These are phyloP conservation scores for Spondyliosoma cantharus DNA, from an alignment of 2,797 vertebrate species.

Conservation along the genomic window DNA sequence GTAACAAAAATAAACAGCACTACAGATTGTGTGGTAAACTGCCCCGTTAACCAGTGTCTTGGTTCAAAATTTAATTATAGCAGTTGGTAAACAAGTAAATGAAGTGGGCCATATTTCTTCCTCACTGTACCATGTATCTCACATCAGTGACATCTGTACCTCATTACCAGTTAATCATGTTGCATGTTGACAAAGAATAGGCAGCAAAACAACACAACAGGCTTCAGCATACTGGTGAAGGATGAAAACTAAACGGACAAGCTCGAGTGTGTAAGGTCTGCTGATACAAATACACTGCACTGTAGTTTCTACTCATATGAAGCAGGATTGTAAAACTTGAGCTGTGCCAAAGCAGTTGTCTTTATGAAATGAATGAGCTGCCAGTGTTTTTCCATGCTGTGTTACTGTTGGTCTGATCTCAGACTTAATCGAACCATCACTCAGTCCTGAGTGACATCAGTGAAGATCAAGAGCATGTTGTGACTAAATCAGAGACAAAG, in stretches of 20 bases:
- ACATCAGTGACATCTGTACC: neutral
- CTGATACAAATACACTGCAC: neutral
- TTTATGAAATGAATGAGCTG: neutral
- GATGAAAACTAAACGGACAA: neutral
- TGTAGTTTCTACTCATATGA: neutral
- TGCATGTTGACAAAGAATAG: neutral
- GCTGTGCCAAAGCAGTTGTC: neutral
- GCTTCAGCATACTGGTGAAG: neutral
- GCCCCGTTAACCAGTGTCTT: neutral
- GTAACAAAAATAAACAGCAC: too few relatives aligned
- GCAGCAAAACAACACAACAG: neutral
- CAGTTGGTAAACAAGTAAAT: neutral
- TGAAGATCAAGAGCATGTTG: neutral
- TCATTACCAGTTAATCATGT: neutral
- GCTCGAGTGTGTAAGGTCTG: neutral
- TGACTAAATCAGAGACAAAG: conserved; percentile 25
- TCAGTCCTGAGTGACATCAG: neutral
- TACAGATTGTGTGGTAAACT: neutral
- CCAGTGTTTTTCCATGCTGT: neutral
- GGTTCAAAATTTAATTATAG: neutral
- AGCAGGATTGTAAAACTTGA: neutral
- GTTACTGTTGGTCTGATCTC: neutral
- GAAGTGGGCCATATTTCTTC: neutral
- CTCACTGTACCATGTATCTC: neutral
- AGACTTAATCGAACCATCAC: conserved; percentile 10